Conservation (phyloP, 2,797 vertebrate species). For the Manis javanica region DNA sequence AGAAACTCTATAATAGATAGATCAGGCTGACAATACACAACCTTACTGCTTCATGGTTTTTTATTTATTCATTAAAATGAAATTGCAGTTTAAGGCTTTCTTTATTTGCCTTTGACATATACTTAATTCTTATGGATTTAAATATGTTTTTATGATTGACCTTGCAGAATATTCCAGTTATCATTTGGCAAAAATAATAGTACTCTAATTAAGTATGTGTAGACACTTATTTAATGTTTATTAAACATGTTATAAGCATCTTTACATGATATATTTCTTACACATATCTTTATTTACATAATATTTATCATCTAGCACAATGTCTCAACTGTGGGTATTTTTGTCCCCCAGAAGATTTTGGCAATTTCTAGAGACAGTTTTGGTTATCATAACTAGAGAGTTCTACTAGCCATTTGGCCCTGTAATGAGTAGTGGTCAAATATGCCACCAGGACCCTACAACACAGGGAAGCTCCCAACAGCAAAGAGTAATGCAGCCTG, state of each 20-base stretch:
- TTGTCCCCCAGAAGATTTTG: not conserved
- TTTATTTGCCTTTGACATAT: not conserved
- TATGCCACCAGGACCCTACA: too few species aligned
- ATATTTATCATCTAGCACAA: not conserved
- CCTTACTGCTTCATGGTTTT: not conserved
- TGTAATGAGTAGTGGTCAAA: not conserved
- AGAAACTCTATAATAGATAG: not conserved
- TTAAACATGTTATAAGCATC: not conserved
- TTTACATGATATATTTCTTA: not conserved
- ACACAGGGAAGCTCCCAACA: not conserved
- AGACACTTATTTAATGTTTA: not conserved
- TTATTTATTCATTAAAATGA: slow-evolving; percentile 11
- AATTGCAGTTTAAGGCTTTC: not conserved
- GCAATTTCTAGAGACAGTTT: not conserved
- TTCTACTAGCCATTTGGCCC: not conserved
- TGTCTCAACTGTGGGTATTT: not conserved
- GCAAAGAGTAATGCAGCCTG: not conserved
- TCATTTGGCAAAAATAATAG: not conserved
- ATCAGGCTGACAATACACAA: not conserved
- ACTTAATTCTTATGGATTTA: slow-evolving; percentile 23
- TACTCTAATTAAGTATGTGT: slow-evolving; percentile 8
- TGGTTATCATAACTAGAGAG: not conserved
- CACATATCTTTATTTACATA: not conserved
- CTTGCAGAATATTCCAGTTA: slow-evolving; percentile 16
- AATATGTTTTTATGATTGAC: not conserved